Percentiles rank a stretch among this genome's conserved stretches.
These are phyloP conservation scores for Bufotes viridis DNA, from an alignment of 2,797 vertebrate species.

Conservation along the genomic window DNA sequence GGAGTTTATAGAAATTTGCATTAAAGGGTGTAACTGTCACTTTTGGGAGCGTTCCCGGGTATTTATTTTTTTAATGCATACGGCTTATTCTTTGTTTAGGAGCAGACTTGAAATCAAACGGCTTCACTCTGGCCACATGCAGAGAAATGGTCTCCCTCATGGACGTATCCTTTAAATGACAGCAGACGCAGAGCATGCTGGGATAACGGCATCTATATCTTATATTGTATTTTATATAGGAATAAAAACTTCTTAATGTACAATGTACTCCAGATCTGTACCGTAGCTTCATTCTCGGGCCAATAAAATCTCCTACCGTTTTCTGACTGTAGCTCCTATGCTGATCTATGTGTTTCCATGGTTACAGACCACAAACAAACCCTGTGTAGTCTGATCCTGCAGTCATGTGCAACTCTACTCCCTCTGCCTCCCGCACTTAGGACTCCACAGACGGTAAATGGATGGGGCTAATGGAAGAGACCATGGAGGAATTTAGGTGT, in stretches of 20 bases:
- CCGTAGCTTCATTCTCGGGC: too few relatives aligned
- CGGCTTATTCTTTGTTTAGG: slow-evolving; percentile 71
- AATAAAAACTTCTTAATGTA: neutral
- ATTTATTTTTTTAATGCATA: neutral
- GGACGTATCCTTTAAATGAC: slow-evolving; percentile 85
- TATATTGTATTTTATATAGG: neutral
- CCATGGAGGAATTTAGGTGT: too few relatives aligned
- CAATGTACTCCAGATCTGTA: neutral
- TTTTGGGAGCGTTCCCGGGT: neutral
- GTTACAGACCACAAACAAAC: too few relatives aligned
- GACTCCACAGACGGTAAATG: too few relatives aligned
- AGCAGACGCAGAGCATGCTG: neutral
- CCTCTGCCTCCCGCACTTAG: too few relatives aligned
- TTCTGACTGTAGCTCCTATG: neutral
- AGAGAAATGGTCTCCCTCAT: slow-evolving; percentile 87
- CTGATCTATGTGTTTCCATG: too few relatives aligned
- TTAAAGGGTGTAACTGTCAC: neutral
- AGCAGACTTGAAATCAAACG: slow-evolving; percentile 84
- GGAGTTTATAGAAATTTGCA: neutral
- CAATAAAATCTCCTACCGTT: neutral
- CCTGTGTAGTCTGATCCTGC: too few relatives aligned
- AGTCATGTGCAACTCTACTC: too few relatives aligned
- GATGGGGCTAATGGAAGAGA: too few relatives aligned
- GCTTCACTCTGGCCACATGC: slow-evolving; percentile 85
- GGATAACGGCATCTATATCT: neutral